Evolutionary conservation across 2,888 invertebrate species (phyloP).

Genomic region (Mellilla xanthometata): DNA sequence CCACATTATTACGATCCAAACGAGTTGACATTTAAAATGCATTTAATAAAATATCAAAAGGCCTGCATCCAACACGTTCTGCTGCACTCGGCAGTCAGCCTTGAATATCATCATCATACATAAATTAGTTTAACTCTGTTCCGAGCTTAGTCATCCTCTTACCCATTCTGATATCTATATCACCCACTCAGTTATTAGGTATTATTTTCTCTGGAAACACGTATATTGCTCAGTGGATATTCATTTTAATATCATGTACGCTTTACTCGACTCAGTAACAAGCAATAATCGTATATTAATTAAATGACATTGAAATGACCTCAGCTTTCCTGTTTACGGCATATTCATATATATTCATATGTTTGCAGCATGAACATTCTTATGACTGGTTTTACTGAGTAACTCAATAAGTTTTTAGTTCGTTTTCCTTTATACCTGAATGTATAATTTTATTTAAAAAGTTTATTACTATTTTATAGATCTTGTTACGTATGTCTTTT

Average conservation of each 20-base stretch:
- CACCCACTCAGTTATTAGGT: slow-evolving; percentile 26
- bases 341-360: too few relatives aligned
- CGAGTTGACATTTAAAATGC: slow-evolving; percentile 9
- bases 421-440: too few relatives aligned
- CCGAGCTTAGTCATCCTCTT: slow-evolving; percentile 25
- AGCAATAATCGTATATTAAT: slow-evolving; percentile 9
- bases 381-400: too few relatives aligned
- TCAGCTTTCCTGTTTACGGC: slow-evolving; percentile 7
- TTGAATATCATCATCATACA: slow-evolving; percentile 23
- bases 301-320: slow-evolving; percentile 3
- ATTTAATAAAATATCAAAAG: slow-evolving; percentile 9
- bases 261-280: not conserved
- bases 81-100: slow-evolving; percentile 18
- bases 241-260: too few relatives aligned
- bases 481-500: too few relatives aligned
- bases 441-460: too few relatives aligned
- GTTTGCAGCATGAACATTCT: too few relatives aligned
- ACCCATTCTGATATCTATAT: slow-evolving; percentile 18
- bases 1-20: slow-evolving; percentile 13
- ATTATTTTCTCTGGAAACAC: slow-evolving; percentile 14
- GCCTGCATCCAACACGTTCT: slow-evolving; percentile 10
- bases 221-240: not conserved
- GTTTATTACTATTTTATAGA: too few relatives aligned
- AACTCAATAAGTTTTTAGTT: too few relatives aligned
- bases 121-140: slow-evolving; percentile 25